Evolutionary conservation across 1,140 invertebrate genomes (phyloP), one percentile per base, ranked within the genome.

Genomic region (Lycorma delicatula): DNA sequence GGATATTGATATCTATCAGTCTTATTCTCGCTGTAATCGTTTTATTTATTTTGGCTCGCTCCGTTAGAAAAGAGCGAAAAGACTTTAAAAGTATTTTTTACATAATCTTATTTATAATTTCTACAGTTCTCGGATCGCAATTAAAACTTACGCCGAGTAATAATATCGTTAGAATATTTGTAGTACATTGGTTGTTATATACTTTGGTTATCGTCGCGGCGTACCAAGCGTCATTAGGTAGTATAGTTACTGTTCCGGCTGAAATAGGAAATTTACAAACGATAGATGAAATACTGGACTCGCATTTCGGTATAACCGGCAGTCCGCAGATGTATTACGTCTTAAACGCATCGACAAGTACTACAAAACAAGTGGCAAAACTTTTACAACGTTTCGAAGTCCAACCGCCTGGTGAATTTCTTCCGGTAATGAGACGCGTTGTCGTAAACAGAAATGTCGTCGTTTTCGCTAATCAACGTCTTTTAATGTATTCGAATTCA

Each of bases 161-260:
- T 1, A 46, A 48, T 13, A 23, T 56, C 9, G 9, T 66, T 11
- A 53, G 62, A 47, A 29, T 62, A 1, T 65, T 66, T 23, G 27
- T 62, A 3, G 16, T 60, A n/a, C 59, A 60, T 9, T 66, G 65
- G 63, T 34, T 67, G 1, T 38, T 66, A 4, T 67, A 62, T 36
- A 60, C 62, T 48, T 60, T 67, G 11, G 66, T 67, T 0, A 54
- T 66, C 12, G 56, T 53, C 7, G 59, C 64, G 5, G 61, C 62
- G 1, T 67, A 67, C 31, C 58, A 61, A 22, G 64, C 66, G 2
- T 60, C 63, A n/a, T 50, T 67, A 27, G 66, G 66, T 1, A 67
- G 66, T 59, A 36, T 67, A 11, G 64, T 66, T 16, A 67, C 66
- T 1, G 61, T 66, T 13, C 66, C 66, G 22, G 50, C 60, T n/a